phyloP scores from a whole-genome alignment of 2,888 invertebrate genomes.

The Tenthredo livida region DNA sequence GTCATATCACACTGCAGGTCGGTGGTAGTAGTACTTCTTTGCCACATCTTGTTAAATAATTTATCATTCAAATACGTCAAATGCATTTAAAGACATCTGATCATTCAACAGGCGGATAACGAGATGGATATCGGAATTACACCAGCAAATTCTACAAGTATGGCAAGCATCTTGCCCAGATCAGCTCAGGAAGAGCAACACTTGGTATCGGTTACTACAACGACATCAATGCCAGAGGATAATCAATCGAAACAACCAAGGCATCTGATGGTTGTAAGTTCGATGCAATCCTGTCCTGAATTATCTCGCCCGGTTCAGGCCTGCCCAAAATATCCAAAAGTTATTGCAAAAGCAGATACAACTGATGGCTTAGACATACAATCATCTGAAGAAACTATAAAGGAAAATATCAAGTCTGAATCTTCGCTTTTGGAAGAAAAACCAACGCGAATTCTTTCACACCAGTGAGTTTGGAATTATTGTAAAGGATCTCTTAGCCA shows the following conservation, averaged over 20 bases:
- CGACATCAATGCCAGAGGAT: conserved; percentile 46
- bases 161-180: conserved; percentile 70
- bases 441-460: not conserved
- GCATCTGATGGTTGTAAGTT: conserved; percentile 63
- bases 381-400: conserved; percentile 55
- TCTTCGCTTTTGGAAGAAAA: conserved; percentile 3
- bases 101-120: conserved; percentile 62
- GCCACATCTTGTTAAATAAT: not conserved
- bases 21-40: conserved; percentile 43
- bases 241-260: conserved; percentile 56
- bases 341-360: conserved; percentile 68
- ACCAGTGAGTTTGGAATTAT: conserved; percentile 15
- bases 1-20: conserved; percentile 70
- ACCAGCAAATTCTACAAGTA: conserved; percentile 67
- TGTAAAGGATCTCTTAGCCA: not conserved
- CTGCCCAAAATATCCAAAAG: conserved; percentile 65
- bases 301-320: conserved; percentile 61
- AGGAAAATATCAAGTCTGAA: conserved; percentile 24
- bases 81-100: not conserved
- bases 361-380: conserved; percentile 62
- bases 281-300: conserved; percentile 63
- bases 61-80: not conserved
- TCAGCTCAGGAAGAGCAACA: conserved; percentile 66
- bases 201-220: conserved; percentile 42
- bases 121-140: conserved; percentile 70